Conservation (phyloP, 1,140 invertebrate species). For the Atta cephalotes region DNA sequence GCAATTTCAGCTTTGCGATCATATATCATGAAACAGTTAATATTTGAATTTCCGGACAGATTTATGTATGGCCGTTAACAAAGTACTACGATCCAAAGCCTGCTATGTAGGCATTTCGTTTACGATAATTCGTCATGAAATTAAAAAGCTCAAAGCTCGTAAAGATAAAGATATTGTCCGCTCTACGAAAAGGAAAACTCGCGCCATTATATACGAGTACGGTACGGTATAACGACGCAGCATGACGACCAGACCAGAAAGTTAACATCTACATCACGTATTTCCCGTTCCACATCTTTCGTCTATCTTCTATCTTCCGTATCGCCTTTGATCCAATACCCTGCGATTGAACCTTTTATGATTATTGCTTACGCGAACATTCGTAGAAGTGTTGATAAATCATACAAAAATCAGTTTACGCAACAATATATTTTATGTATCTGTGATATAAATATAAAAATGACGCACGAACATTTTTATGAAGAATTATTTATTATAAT, state of each 20-base stretch:
- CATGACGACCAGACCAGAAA: conserved; percentile 45
- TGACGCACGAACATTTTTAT: not conserved
- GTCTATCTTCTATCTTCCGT: conserved; percentile 35
- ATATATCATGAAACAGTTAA: conserved; percentile 73
- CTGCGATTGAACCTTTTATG: conserved; percentile 67
- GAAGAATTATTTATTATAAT: conserved; percentile 21
- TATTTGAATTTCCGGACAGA: conserved; percentile 70
- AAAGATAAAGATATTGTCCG: conserved; percentile 81
- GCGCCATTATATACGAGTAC: conserved; percentile 64
- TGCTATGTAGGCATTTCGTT: conserved; percentile 65
- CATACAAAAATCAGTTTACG: conserved; percentile 11
- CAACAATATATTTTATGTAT: not conserved
- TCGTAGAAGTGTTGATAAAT: conserved; percentile 12
- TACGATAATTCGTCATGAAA: conserved; percentile 80
- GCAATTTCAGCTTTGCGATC: conserved; percentile 41
- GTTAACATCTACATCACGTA: conserved; percentile 73
- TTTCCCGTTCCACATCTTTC: conserved; percentile 61
- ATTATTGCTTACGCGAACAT: conserved; percentile 51
- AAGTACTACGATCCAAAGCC: conserved; percentile 51
- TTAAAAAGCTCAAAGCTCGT: conserved; percentile 82
- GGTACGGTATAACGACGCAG: conserved; percentile 60
- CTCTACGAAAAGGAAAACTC: conserved; percentile 54
- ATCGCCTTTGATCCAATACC: conserved; percentile 27
- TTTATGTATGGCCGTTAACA: conserved; percentile 71
- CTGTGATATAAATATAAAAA: not conserved